These are phyloP conservation scores for Dendropsophus ebraccatus DNA, from an alignment of 2,113 vertebrate species.

Conservation along the genomic window DNA sequence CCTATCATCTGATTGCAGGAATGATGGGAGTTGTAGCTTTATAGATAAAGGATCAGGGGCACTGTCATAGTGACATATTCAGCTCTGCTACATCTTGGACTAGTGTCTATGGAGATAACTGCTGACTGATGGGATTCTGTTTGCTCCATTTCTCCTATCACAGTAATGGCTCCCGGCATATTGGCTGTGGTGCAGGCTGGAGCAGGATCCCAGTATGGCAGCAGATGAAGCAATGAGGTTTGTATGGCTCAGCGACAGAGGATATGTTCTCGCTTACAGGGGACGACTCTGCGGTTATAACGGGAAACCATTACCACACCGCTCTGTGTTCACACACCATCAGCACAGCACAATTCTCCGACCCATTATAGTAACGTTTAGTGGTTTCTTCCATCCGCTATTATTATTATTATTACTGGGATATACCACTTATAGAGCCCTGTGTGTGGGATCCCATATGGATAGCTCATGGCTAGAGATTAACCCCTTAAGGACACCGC, in stretches of 20 bases:
- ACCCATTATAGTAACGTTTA: neutral
- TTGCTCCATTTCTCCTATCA: slow-evolving; percentile 8
- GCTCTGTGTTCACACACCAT: neutral
- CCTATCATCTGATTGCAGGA: too few relatives aligned
- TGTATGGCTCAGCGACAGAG: neutral
- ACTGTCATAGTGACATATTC: neutral
- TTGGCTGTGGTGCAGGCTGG: slow-evolving; percentile 7
- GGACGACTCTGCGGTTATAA: neutral
- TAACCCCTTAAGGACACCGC: too few relatives aligned
- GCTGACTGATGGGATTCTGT: neutral
- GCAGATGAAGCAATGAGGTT: slow-evolving; percentile 10
- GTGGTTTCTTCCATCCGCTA: neutral
- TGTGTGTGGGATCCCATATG: neutral
- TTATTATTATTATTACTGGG: neutral
- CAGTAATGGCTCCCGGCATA: neutral
- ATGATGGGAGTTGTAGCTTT: too few relatives aligned
- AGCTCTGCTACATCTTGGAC: neutral
- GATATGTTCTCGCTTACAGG: slow-evolving; percentile 1
- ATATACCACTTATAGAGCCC: neutral
- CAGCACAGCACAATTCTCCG: neutral
- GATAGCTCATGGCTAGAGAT: neutral
- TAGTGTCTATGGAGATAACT: neutral
- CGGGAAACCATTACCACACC: slow-evolving; percentile 8
- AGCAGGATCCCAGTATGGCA: neutral
- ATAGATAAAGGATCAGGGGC: too few relatives aligned